phyloP scores from a whole-genome alignment of 2,113 vertebrate species.

The Pluvialis apricaria region DNA sequence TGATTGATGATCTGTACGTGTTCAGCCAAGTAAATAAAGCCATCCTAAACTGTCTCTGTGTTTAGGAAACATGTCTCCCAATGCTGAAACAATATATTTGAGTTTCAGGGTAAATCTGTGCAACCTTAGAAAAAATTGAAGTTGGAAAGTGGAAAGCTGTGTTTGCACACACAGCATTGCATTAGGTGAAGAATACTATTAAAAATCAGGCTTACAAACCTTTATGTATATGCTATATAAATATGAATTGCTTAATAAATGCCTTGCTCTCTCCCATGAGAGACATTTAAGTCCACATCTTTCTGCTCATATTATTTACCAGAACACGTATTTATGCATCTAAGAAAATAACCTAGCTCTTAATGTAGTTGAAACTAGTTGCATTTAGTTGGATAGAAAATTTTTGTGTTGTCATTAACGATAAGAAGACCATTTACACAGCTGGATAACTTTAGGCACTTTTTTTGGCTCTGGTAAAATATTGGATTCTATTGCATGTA shows the following conservation, averaged over 20 bases:
- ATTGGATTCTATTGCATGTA: not conserved
- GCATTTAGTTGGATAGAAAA: not conserved
- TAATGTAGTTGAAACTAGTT: not conserved
- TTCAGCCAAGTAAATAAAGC: conserved; percentile 71
- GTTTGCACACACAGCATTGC: not conserved
- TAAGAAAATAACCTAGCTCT: not conserved
- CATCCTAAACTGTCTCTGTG: not conserved
- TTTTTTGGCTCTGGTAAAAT: not conserved
- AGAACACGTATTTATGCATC: not conserved
- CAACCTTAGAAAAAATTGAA: not conserved
- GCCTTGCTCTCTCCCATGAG: not conserved
- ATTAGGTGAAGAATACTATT: not conserved
- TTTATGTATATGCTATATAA: not conserved
- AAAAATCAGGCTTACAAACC: not conserved
- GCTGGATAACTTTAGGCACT: not conserved
- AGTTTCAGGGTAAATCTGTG: not conserved
- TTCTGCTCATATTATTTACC: not conserved
- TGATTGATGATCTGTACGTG: conserved; percentile 63
- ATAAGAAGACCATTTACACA: not conserved
- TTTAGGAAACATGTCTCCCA: not conserved
- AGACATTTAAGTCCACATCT: not conserved
- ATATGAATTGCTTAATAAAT: not conserved
- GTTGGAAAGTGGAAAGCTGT: not conserved
- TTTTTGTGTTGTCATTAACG: not conserved
- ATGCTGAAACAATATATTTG: not conserved